Evolutionary conservation across 2,113 vertebrate genomes (phyloP).

Genomic region (Hypomesus transpacificus): DNA sequence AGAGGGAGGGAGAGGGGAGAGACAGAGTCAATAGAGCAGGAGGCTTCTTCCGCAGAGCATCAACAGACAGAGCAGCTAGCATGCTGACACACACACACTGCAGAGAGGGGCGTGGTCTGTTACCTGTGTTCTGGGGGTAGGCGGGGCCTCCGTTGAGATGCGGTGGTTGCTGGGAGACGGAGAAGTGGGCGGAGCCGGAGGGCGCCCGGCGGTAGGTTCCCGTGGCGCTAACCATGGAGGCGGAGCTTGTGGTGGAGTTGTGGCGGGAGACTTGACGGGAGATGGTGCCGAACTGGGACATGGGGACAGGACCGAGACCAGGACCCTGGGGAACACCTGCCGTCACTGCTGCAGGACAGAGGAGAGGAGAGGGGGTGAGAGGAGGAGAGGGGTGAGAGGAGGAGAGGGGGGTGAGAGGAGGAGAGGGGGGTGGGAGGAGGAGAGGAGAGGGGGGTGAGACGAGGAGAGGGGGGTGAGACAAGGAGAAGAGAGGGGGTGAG

Average conservation of each 20-base stretch:
- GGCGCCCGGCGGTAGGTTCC: slow-evolving; percentile 97
- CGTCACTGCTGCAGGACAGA: slow-evolving; percentile 75
- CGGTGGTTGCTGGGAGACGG: slow-evolving; percentile 78
- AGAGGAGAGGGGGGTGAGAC: slow-evolving; percentile 23
- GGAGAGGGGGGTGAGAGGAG: slow-evolving; percentile 13
- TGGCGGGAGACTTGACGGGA: slow-evolving; percentile 97
- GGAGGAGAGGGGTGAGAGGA: slow-evolving; percentile 1
- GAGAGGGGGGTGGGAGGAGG: slow-evolving; percentile 14
- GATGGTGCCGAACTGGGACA: slow-evolving; percentile 99
- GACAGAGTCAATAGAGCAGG: slow-evolving; percentile 72
- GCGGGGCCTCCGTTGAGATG: slow-evolving; percentile 95
- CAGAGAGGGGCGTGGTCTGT: slow-evolving; percentile 38
- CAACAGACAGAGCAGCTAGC: not conserved
- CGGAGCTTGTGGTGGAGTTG: slow-evolving; percentile 88
- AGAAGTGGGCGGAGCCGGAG: slow-evolving; percentile 90
- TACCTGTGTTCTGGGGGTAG: slow-evolving; percentile 94
- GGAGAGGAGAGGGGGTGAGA: slow-evolving; percentile 27
- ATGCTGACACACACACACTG: too few species aligned
- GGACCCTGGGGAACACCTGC: slow-evolving; percentile 76
- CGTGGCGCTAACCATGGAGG: slow-evolving; percentile 96
- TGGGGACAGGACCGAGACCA: slow-evolving; percentile 90
- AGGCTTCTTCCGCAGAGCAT: not conserved
- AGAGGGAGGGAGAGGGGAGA: slow-evolving; percentile 72
- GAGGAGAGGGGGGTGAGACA: slow-evolving; percentile 9
- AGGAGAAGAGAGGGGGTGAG: slow-evolving; percentile 29